These are phyloP conservation scores for Endotricha flammealis DNA, from an alignment of 2,888 invertebrate species.

Conservation along the genomic window DNA sequence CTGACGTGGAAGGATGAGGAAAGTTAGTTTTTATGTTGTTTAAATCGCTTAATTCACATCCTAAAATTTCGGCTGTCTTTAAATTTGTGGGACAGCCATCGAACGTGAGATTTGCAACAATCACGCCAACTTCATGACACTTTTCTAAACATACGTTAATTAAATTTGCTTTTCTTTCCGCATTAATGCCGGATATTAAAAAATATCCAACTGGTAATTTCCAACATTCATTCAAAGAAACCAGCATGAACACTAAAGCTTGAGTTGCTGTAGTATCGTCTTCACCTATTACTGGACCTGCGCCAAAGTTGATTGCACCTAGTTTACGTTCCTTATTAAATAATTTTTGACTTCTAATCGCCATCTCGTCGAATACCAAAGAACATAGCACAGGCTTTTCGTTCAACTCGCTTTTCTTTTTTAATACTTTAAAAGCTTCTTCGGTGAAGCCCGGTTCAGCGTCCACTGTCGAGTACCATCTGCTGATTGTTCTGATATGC, in stretches of 20 bases:
- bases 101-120: slow-evolving; percentile 23
- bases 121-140: slow-evolving; percentile 24
- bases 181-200: slow-evolving; percentile 25
- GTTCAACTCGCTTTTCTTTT: slow-evolving; percentile 8
- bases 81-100: slow-evolving; percentile 19
- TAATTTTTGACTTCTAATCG: slow-evolving; percentile 14
- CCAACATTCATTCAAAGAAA: slow-evolving; percentile 28
- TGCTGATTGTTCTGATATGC: slow-evolving; percentile 12
- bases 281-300: slow-evolving; percentile 11
- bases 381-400: slow-evolving; percentile 12
- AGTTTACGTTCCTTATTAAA: slow-evolving; percentile 10
- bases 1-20: slow-evolving; percentile 17
- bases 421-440: slow-evolving; percentile 15
- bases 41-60: slow-evolving; percentile 18
- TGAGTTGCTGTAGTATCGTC: slow-evolving; percentile 18
- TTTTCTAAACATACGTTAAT: slow-evolving; percentile 22
- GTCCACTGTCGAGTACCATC: slow-evolving; percentile 13
- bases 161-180: slow-evolving; percentile 24
- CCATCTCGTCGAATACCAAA: slow-evolving; percentile 18
- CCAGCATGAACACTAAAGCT: slow-evolving; percentile 32
- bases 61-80: slow-evolving; percentile 19
- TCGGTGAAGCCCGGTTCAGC: slow-evolving; percentile 17
- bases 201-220: slow-evolving; percentile 39
- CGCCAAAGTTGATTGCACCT: slow-evolving; percentile 16
- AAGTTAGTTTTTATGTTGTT: slow-evolving; percentile 22